phyloP scores from a whole-genome alignment of 2,113 vertebrate genomes.

The Cathartes aura region DNA sequence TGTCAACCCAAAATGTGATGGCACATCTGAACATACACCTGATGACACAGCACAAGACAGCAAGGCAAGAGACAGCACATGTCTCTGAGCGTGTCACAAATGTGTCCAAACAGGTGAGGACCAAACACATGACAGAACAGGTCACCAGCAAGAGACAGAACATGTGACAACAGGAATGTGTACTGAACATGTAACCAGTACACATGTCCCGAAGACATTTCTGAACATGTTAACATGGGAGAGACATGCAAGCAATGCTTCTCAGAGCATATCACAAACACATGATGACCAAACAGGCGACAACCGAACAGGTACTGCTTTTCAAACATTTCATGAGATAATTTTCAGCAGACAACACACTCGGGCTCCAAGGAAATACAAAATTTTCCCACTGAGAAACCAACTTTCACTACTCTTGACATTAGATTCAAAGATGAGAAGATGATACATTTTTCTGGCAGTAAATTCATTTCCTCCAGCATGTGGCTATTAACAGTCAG shows the following conservation, averaged over 20 bases:
- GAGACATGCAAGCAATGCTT: not conserved
- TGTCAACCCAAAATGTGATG: not conserved
- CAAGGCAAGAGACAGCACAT: not conserved
- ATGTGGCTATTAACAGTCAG: constrained; percentile 19
- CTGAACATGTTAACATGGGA: not conserved
- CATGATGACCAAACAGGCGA: not conserved
- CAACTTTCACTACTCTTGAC: not conserved
- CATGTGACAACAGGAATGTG: accelerated
- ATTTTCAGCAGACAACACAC: not conserved
- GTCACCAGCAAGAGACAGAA: not conserved
- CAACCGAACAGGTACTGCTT: not conserved
- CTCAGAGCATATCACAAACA: not conserved
- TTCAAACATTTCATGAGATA: not conserved
- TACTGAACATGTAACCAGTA: accelerated
- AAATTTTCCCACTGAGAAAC: not conserved
- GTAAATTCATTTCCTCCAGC: not conserved
- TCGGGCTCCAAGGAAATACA: not conserved
- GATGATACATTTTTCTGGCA: not conserved
- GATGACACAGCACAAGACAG: not conserved
- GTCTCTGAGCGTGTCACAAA: not conserved
- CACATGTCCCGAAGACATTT: not conserved
- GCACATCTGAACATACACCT: not conserved
- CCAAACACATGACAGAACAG: not conserved
- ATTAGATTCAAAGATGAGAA: not conserved
- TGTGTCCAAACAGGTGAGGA: not conserved